Evolutionary conservation across 2,888 invertebrate genomes (phyloP).

Genomic region (Antitype chi): DNA sequence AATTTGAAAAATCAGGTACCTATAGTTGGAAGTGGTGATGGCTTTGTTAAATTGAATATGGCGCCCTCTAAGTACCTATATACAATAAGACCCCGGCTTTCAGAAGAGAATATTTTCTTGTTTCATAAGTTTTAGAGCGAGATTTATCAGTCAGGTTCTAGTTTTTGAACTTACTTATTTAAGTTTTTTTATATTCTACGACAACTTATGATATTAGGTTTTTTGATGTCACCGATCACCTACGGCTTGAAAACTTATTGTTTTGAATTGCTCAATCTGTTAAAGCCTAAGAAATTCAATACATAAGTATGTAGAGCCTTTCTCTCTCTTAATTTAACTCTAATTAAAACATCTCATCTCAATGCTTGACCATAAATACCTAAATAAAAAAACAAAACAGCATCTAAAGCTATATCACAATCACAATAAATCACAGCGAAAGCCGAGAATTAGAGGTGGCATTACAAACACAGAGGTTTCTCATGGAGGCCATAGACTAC

Average conservation of each 20-base stretch:
- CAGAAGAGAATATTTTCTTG: too few species aligned
- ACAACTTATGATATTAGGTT: too few species aligned
- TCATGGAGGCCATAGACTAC: slow-evolving; percentile 68
- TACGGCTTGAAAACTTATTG: neutral
- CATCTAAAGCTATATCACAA: slow-evolving; percentile 35
- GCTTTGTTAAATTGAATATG: too few species aligned
- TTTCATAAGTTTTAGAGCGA: too few species aligned
- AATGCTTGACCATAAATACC: slow-evolving; percentile 10
- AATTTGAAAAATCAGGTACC: too few species aligned
- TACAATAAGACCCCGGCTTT: too few species aligned
- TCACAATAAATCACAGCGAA: slow-evolving; percentile 67
- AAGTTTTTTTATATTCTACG: too few species aligned
- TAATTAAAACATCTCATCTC: slow-evolving; percentile 45
- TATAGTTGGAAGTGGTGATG: too few species aligned
- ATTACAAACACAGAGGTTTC: slow-evolving; percentile 66
- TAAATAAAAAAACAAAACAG: slow-evolving; percentile 44
- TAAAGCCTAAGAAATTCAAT: neutral
- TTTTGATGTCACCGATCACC: too few species aligned
- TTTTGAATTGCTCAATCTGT: neutral
- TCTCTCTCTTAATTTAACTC: slow-evolving; percentile 22
- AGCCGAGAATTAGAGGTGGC: slow-evolving; percentile 65
- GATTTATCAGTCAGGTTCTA: too few species aligned
- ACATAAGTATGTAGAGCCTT: neutral
- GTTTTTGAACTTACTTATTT: too few species aligned
- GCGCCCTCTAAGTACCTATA: too few species aligned